Conservation (phyloP, 2,888 invertebrate species). For the Romanomermis culicivorax region DNA sequence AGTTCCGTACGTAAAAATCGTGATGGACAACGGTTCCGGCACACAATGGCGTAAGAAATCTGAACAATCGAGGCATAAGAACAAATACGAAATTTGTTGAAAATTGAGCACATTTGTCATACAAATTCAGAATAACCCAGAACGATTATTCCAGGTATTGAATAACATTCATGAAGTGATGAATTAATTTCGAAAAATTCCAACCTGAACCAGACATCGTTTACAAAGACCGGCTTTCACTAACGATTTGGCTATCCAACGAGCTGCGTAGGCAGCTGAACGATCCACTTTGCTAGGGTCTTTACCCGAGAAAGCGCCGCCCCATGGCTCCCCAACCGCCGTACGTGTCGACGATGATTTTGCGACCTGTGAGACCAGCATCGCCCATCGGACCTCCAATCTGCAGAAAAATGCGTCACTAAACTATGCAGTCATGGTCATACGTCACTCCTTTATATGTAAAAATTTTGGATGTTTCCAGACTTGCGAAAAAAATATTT, state of each 20-base stretch:
- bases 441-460: too few relatives aligned
- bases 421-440: too few relatives aligned
- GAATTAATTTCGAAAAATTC: slow-evolving; percentile 9
- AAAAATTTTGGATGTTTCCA: too few relatives aligned
- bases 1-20: slow-evolving; percentile 90
- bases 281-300: slow-evolving; percentile 51
- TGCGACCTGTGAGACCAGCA: slow-evolving; percentile 54
- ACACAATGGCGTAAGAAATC: slow-evolving; percentile 92
- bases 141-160: background rate
- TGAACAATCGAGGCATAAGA: slow-evolving; percentile 34
- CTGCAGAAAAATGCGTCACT: too few relatives aligned
- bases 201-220: slow-evolving; percentile 74
- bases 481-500: too few relatives aligned
- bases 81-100: too few relatives aligned
- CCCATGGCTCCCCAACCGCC: slow-evolving; percentile 98
- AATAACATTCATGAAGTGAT: background rate
- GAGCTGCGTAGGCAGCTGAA: slow-evolving; percentile 88
- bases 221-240: slow-evolving; percentile 85
- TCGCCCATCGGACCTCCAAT: slow-evolving; percentile 9
- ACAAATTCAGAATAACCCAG: background rate
- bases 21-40: slow-evolving; percentile 82
- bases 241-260: slow-evolving; percentile 94
- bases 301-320: slow-evolving; percentile 93
- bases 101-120: too few relatives aligned
- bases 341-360: slow-evolving; percentile 98